A percentile compares a stretch with the other conserved stretches of the same genome.
Conservation (phyloP, 2,113 vertebrate species). For the Protobothrops flavoviridis region DNA sequence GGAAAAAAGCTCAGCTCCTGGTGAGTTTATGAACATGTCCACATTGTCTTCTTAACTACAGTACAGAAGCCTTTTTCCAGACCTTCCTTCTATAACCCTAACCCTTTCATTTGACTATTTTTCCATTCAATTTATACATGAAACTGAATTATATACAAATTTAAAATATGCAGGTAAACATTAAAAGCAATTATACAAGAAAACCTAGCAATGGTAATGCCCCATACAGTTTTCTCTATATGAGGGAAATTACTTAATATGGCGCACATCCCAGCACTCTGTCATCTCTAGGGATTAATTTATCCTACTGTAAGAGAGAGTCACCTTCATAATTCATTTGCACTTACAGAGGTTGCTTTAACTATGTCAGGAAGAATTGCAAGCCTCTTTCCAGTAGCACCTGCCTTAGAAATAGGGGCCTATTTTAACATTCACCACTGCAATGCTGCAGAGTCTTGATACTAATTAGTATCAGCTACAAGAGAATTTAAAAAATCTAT, state of each 20-base stretch:
- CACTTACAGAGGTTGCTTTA: not conserved
- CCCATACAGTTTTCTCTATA: not conserved
- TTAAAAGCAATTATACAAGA: not conserved
- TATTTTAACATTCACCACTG: not conserved
- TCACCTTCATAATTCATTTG: not conserved
- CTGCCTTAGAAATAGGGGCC: not conserved
- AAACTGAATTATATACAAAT: not conserved
- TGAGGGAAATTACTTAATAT: not conserved
- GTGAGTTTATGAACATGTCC: not conserved
- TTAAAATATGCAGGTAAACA: not conserved
- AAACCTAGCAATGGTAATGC: not conserved
- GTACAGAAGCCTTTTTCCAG: not conserved
- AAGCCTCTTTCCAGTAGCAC: not conserved
- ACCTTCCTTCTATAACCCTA: not conserved
- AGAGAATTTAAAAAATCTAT: not conserved
- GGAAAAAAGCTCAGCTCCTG: not conserved
- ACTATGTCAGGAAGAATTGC: not conserved
- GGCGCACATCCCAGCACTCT: not conserved
- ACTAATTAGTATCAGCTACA: not conserved
- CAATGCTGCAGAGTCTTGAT: conserved; percentile 5
- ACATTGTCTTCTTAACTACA: not conserved
- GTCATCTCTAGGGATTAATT: not conserved
- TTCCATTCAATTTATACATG: not conserved
- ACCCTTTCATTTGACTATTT: not conserved
- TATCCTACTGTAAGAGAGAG: not conserved